phyloP scores from a whole-genome alignment of 2,888 invertebrate genomes.

The Drosophila subquinaria region DNA sequence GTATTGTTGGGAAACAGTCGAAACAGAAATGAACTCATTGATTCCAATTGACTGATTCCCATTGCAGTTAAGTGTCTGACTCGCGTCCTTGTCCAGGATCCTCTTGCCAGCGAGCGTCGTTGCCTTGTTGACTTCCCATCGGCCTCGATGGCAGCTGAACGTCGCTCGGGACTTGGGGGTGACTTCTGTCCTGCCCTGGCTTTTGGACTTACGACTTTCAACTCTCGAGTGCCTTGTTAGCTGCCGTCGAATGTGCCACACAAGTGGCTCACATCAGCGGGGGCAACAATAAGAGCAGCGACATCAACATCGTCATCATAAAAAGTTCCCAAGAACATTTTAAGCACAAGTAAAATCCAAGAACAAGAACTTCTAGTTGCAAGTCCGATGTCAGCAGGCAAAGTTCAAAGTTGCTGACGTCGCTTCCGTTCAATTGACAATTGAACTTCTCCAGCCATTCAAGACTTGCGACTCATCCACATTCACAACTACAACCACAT shows the following conservation, averaged over 20 bases:
- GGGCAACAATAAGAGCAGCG: conserved; percentile 41
- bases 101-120: conserved; percentile 49
- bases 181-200: conserved; percentile 41
- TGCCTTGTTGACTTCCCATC: conserved; percentile 69
- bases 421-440: conserved; percentile 83
- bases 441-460: conserved; percentile 60
- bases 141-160: conserved; percentile 62
- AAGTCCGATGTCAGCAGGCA: conserved; percentile 45
- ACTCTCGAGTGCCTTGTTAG: conserved; percentile 69
- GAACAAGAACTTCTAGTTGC: conserved; percentile 12
- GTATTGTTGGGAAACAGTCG: conserved; percentile 82
- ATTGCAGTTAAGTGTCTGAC: conserved; percentile 85
- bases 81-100: conserved; percentile 48
- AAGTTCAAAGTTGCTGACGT: conserved; percentile 80
- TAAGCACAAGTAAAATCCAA: conserved; percentile 14
- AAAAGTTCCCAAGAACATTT: conserved; percentile 62
- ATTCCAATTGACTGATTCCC: conserved; percentile 85
- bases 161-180: conserved; percentile 66
- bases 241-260: conserved; percentile 76
- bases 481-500: conserved; percentile 4
- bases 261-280: conserved; percentile 85
- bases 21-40: conserved; percentile 82
- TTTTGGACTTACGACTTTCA: conserved; percentile 1
- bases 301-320: conserved; percentile 2
- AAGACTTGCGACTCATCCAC: conserved; percentile 28